phyloP scores from a whole-genome alignment of 2,888 invertebrate species.

The Ormyrus nitidulus region DNA sequence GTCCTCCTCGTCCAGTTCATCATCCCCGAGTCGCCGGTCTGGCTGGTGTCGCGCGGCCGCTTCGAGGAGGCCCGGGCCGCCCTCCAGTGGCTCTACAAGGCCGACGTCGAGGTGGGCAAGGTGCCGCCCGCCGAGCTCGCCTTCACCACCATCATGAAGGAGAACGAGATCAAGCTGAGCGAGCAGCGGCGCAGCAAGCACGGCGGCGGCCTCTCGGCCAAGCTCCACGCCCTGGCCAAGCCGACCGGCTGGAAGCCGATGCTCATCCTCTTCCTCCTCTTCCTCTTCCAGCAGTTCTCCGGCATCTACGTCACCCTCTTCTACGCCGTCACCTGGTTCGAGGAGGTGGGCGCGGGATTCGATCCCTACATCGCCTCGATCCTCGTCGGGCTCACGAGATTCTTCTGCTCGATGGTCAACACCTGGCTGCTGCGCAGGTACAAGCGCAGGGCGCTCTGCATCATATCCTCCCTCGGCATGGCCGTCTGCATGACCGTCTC shows the following conservation, averaged over 20 bases:
- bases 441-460: conserved; percentile 77
- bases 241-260: conserved; percentile 80
- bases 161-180: conserved; percentile 76
- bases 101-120: conserved; percentile 64
- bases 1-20: conserved; percentile 76
- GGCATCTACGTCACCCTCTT: conserved; percentile 81
- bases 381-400: conserved; percentile 78
- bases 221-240: conserved; percentile 75
- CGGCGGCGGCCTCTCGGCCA: conserved; percentile 67
- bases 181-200: conserved; percentile 73
- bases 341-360: conserved; percentile 77
- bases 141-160: conserved; percentile 76
- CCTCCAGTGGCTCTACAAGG: conserved; percentile 74
- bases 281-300: conserved; percentile 79
- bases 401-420: conserved; percentile 79
- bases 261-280: conserved; percentile 77
- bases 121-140: conserved; percentile 76
- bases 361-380: conserved; percentile 79
- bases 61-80: conserved; percentile 78
- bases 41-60: conserved; percentile 78
- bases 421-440: conserved; percentile 78
- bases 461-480: conserved; percentile 78
- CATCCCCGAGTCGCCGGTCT: conserved; percentile 80
- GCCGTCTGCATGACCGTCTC: conserved; percentile 78
- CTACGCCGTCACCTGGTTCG: conserved; percentile 79